Conservation (phyloP, 2,888 invertebrate genomes). For the Cryptus viduatorius region DNA sequence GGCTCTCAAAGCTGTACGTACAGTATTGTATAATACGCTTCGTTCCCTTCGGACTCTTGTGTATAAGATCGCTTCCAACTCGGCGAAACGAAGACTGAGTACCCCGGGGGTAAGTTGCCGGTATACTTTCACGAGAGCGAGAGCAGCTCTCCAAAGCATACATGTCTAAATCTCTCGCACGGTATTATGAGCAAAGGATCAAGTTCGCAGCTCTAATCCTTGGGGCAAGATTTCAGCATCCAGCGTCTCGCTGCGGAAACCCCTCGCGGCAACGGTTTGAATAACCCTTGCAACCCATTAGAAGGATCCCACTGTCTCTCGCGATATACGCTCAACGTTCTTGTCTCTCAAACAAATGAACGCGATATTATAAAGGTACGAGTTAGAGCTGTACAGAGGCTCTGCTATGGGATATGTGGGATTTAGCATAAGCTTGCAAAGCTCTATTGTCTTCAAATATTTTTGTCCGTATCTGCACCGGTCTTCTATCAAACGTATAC, state of each 20-base stretch:
- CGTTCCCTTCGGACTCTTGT: background rate
- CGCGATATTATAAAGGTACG: conserved; percentile 40
- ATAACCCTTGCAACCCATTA: conserved; percentile 44
- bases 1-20: conserved; percentile 5
- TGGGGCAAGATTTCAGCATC: conserved; percentile 40
- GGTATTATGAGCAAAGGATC: conserved; percentile 53
- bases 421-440: background rate
- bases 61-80: conserved; percentile 21
- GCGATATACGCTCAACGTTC: conserved; percentile 23
- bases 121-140: conserved; percentile 48
- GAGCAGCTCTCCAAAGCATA: conserved; percentile 23
- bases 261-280: conserved; percentile 21
- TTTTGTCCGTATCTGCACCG: too few species aligned
- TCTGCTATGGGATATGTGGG: background rate
- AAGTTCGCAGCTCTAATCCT: conserved; percentile 51
- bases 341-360: conserved; percentile 40
- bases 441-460: background rate
- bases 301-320: conserved; percentile 24
- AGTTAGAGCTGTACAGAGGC: background rate
- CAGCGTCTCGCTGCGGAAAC: conserved; percentile 30
- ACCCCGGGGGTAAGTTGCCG: conserved; percentile 22
- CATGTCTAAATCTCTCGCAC: background rate
- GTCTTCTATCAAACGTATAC: background rate
- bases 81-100: conserved; percentile 18
- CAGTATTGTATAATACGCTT: conserved; percentile 21